Percentiles rank a stretch among this genome's conserved stretches.
These are phyloP conservation scores for Schlechtendalia chinensis DNA, from an alignment of 1,140 invertebrate genomes.

Conservation along the genomic window DNA sequence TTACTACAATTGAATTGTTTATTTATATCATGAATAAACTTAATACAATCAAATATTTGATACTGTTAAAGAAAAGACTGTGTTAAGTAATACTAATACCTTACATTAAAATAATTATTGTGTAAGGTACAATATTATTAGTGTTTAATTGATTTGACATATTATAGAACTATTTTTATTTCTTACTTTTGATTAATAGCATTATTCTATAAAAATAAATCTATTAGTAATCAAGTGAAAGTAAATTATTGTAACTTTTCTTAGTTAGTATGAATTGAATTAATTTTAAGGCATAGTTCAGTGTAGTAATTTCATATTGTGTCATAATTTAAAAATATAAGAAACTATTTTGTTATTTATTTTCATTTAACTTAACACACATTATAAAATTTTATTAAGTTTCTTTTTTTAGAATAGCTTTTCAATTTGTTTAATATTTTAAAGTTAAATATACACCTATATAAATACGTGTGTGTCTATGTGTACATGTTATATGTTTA, in stretches of 20 bases:
- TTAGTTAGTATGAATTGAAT: slow-evolving; percentile 35
- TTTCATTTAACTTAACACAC: slow-evolving; percentile 13
- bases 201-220: slow-evolving; percentile 29
- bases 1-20: background rate
- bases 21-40: slow-evolving; percentile 8
- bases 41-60: slow-evolving; percentile 41
- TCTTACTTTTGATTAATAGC: slow-evolving; percentile 35
- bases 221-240: slow-evolving; percentile 40
- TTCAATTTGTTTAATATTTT: background rate
- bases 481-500: background rate
- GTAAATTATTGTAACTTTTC: slow-evolving; percentile 31
- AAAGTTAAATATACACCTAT: background rate
- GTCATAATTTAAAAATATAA: slow-evolving; percentile 39
- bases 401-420: background rate
- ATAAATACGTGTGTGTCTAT: background rate
- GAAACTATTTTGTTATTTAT: slow-evolving; percentile 16
- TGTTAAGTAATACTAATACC: slow-evolving; percentile 33
- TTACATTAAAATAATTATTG: slow-evolving; percentile 13
- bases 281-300: background rate
- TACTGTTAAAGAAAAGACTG: slow-evolving; percentile 48
- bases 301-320: slow-evolving; percentile 31
- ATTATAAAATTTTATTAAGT: background rate
- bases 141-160: slow-evolving; percentile 44
- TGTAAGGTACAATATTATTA: slow-evolving; percentile 38
- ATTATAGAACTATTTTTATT: slow-evolving; percentile 32